Base-by-base conservation (phyloP, 2,113 vertebrate species). In the Axis porcinus region DNA sequence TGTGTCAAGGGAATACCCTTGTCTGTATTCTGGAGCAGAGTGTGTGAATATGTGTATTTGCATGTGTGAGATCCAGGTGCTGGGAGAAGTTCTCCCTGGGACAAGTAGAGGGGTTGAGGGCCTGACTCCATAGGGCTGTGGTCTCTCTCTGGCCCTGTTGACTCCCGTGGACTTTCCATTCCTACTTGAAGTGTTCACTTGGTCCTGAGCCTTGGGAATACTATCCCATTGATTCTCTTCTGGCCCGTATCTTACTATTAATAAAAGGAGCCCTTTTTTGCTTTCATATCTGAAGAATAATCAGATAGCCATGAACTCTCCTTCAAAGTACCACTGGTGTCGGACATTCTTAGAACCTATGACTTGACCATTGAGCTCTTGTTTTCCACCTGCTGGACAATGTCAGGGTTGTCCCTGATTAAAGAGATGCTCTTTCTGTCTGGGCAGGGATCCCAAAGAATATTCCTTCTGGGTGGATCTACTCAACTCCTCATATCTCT, bases 341-440 rank as follows among this genome's bases (percentile, higher is more conserved):
- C 58, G 43, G n/a, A 67, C 67, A 40, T 74, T 74, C n/a, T 74
- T 8, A 94, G 40, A 43, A 9, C 30, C 60, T 58, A 28, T 76
- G 64, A 93, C 90, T 96, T 87, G 96, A 94, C 86, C 17, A 11
- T 1, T 82, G 52, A 84, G 13, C 76, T 76, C 5, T 74, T 82
- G 28, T 86, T 84, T 62, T 64, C 58, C 43, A 93, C 76, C 57
- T 92, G 74, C 76, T 89, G 64, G 82, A 76, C 79, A 87, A 91
- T 47, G 47, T 93, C 74, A 95, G 87, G 62, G n/a, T 97, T 89
- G 81, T 93, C 67, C n/a, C 82, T 95, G 85, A 94, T 96, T 94
- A 93, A 91, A 93, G 67, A 93, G 47, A 91, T 52, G 40, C 67
- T 95, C 94, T 82, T 94, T 52, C 84, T 89, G 12, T 98, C 86